These are phyloP conservation scores for Thrips palmi DNA, from an alignment of 1,140 invertebrate genomes.

Conservation along the genomic window DNA sequence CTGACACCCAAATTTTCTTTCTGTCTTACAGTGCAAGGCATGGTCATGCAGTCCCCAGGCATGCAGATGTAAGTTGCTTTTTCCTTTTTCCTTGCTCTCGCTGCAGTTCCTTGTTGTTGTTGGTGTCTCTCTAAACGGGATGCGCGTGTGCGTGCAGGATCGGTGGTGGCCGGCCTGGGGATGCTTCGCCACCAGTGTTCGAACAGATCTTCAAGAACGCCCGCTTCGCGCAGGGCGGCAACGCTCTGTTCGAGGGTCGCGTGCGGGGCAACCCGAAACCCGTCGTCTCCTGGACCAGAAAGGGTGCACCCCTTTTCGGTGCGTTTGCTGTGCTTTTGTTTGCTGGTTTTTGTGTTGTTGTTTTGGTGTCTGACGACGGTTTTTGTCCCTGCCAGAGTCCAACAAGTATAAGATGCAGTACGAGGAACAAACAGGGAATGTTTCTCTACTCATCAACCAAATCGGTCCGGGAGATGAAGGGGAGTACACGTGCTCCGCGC, in stretches of 20 bases:
- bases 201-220: constrained; percentile 86
- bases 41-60: constrained; percentile 14
- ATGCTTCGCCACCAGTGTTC: constrained; percentile 72
- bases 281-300: constrained; percentile 83
- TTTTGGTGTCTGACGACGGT: neutral
- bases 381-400: constrained; percentile 30
- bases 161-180: constrained; percentile 34
- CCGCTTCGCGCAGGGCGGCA: constrained; percentile 80
- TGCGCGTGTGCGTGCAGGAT: constrained; percentile 10
- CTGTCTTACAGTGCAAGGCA: constrained; percentile 16
- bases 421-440: constrained; percentile 68
- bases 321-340: constrained; percentile 12
- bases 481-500: constrained; percentile 85
- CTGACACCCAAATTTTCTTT: constrained; percentile 1
- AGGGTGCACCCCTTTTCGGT: constrained; percentile 58
- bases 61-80: constrained; percentile 10
- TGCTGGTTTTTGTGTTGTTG: neutral
- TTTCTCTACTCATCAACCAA: constrained; percentile 71
- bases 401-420: constrained; percentile 74
- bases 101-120: constrained; percentile 8
- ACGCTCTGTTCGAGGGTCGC: constrained; percentile 81
- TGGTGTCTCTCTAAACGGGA: constrained; percentile 1
- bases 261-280: constrained; percentile 84
- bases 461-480: constrained; percentile 88
- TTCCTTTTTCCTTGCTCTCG: neutral